phyloP scores from a whole-genome alignment of 30 jellyfish, hydroid and myxozoan species.

The Pelagia noctiluca region DNA sequence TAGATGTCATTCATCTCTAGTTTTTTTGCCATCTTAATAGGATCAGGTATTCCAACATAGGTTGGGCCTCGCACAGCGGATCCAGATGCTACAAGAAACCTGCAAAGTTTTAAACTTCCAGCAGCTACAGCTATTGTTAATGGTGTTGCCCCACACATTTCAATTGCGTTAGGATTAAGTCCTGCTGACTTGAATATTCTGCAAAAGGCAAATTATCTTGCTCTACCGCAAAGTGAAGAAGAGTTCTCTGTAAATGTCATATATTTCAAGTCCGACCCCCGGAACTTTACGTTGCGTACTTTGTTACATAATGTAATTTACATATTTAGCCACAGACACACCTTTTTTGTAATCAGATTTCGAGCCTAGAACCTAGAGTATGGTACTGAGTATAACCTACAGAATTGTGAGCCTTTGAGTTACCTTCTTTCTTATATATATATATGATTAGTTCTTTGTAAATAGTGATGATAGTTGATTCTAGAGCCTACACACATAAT shows the following conservation, averaged over 20 bases:
- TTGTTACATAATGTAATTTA: too few species aligned
- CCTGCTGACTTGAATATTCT: not conserved
- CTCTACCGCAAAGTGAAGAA: constrained; percentile 11
- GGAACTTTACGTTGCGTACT: too few species aligned
- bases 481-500: too few species aligned
- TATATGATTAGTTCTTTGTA: too few species aligned
- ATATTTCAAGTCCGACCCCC: not conserved
- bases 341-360: too few species aligned
- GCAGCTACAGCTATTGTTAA: not conserved
- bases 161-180: not conserved
- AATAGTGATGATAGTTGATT: too few species aligned
- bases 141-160: constrained; percentile 8
- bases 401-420: too few species aligned
- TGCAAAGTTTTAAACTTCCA: not conserved
- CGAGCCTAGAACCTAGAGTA: too few species aligned
- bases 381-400: too few species aligned
- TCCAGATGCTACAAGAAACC: not conserved
- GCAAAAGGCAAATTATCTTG: not conserved
- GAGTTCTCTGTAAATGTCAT: not conserved
- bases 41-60: not conserved
- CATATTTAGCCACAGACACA: too few species aligned
- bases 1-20: not conserved
- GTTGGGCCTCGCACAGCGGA: constrained; percentile 1
- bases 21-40: not conserved
- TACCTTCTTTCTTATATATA: too few species aligned